These are phyloP conservation scores for Cetonia aurata DNA, from an alignment of 2,888 invertebrate species.

Conservation along the genomic window DNA sequence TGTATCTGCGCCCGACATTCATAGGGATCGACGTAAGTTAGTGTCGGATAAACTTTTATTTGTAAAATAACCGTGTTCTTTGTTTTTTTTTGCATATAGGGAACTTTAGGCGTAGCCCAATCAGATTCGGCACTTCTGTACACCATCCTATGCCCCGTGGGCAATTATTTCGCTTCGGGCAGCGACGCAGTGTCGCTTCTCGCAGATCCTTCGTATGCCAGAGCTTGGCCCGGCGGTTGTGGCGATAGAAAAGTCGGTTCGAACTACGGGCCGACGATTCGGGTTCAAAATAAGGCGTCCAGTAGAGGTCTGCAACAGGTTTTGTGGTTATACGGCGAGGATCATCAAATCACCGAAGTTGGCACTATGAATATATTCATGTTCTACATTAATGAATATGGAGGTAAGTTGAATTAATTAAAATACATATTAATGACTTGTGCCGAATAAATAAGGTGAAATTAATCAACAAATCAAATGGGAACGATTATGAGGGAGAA, in stretches of 20 bases:
- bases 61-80: background rate
- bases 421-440: too few relatives aligned
- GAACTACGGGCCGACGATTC: constrained; percentile 90
- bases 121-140: constrained; percentile 92
- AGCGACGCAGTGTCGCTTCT: constrained; percentile 80
- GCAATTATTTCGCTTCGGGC: constrained; percentile 85
- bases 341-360: constrained; percentile 95
- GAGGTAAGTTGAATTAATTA: constrained; percentile 73
- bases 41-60: background rate
- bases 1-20: constrained; percentile 96
- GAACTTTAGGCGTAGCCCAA: constrained; percentile 90
- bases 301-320: constrained; percentile 91
- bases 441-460: too few relatives aligned
- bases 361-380: constrained; percentile 99
- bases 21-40: constrained; percentile 94
- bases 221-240: constrained; percentile 94
- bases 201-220: constrained; percentile 90
- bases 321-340: constrained; percentile 94
- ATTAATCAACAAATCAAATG: too few relatives aligned
- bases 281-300: constrained; percentile 82
- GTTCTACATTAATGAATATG: constrained; percentile 87
- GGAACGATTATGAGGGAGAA: too few relatives aligned
- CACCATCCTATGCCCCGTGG: constrained; percentile 93
- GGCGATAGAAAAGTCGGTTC: constrained; percentile 97
- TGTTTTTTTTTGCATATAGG: constrained; percentile 70